Evolutionary conservation across 2,888 invertebrate species (phyloP).

Genomic region (Philaethria dido): DNA sequence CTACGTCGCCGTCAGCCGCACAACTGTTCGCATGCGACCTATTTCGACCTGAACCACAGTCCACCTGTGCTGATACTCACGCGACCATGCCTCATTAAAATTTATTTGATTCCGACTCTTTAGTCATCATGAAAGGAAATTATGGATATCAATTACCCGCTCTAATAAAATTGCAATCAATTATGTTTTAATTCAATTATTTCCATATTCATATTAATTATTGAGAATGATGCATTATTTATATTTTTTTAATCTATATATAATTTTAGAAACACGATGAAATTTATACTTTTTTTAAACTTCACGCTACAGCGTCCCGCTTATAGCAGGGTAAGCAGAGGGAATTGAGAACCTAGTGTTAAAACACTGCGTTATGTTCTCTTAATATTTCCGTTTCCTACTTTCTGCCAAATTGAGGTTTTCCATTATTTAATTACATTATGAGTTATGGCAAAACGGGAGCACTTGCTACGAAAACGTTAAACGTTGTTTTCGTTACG

Average conservation of each 20-base stretch:
- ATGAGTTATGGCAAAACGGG: no score
- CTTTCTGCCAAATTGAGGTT: no score
- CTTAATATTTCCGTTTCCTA: no score
- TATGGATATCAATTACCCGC: conserved; percentile 11
- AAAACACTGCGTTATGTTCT: no score
- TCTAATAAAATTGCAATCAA: conserved; percentile 1
- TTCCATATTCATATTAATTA: conserved; percentile 8
- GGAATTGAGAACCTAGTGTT: no score
- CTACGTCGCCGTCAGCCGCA: conserved; percentile 27
- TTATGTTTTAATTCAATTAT: conserved; percentile 3
- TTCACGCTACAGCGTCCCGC: no score
- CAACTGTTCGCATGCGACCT: conserved; percentile 33
- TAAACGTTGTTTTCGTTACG: no score
- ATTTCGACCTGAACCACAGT: conserved; percentile 25
- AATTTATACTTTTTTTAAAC: no score
- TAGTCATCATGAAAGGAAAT: conserved; percentile 6
- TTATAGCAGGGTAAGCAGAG: no score
- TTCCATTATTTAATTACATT: no score
- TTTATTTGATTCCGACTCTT: conserved; percentile 24
- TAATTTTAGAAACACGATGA: neutral
- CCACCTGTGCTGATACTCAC: conserved; percentile 15
- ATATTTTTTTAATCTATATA: no score
- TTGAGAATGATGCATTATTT: neutral
- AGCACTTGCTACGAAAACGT: no score
- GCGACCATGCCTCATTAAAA: conserved; percentile 28